A percentile compares a stretch with the other conserved stretches of the same genome.
These are phyloP conservation scores for Amyelois transitella DNA, from an alignment of 1,140 invertebrate species.

Conservation along the genomic window DNA sequence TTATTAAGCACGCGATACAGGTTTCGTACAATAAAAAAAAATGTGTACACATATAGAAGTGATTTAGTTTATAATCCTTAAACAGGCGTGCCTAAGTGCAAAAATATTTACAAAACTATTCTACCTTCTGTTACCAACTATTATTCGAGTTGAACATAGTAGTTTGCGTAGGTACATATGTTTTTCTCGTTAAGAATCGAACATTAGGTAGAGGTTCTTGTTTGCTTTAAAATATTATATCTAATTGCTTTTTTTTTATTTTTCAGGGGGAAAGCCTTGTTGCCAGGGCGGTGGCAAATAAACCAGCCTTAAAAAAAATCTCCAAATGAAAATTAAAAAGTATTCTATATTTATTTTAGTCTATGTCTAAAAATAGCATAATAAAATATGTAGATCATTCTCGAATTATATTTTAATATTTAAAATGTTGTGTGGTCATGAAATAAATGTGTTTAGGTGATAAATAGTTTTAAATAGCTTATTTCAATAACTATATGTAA, in stretches of 20 bases:
- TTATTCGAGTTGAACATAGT: too few species aligned
- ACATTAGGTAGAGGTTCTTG: too few species aligned
- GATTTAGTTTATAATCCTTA: too few species aligned
- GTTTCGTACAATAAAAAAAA: too few species aligned
- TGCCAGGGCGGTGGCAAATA: conserved; percentile 42
- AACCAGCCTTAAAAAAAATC: conserved; percentile 3
- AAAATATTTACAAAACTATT: too few species aligned
- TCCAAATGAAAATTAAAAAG: conserved; percentile 18
- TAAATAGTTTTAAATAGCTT: conserved; percentile 14
- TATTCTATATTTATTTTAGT: conserved; percentile 16
- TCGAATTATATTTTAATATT: conserved; percentile 28
- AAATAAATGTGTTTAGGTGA: conserved; percentile 29
- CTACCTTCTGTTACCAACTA: too few species aligned
- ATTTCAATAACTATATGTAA: conserved; percentile 14
- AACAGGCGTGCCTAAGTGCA: too few species aligned
- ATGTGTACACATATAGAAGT: too few species aligned
- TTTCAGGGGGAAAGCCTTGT: conserved; percentile 56
- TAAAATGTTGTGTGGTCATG: conserved; percentile 54
- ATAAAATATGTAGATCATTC: conserved; percentile 25
- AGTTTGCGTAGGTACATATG: too few species aligned
- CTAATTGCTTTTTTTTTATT: conserved; percentile 9
- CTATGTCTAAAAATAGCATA: conserved; percentile 16
- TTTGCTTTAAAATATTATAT: neutral
- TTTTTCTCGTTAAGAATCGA: too few species aligned
- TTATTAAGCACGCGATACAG: too few species aligned